Evolutionary conservation across 2,888 invertebrate species (phyloP), one percentile per base, ranked within the genome.

Genomic region (Scaptomyza cyrtandrae): DNA sequence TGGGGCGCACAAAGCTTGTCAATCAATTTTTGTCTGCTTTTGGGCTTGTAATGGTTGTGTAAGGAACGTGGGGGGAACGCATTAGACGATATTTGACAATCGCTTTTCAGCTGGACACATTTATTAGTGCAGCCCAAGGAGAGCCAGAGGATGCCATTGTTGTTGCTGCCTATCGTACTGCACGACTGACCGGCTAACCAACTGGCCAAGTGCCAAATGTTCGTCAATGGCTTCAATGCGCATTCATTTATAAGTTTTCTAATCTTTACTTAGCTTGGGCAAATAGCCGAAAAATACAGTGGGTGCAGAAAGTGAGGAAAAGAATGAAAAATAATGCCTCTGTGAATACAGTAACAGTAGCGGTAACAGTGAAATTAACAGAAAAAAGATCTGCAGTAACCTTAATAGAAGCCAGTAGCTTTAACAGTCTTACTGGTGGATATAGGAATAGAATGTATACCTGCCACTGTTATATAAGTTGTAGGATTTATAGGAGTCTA

Each of bases 121-220:
- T 83, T 88, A 86, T 88, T 83, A 83, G 77, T 88, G 86, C 83
- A 83, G 63, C 65, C 59, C 83, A 83, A 83, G 83, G 83, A 56
- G 86, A 68, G 4, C 33, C 29, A 14, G 31, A 31, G 50, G 27
- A 59, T n/a, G 37, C 68, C 44, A 63, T 85, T 72, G 65, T 73
- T 58, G 59, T 41, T 55, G 50, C 64, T 72, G 65, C 71, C 68
- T 52, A 79, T 46, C 14, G 29, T 11, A 31, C 14, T 60, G 56
- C 13, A 41, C 66, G 39, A 41, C 61, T 75, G 71, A 55, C 65
- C 78, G 29, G 29, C 53, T 55, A 53, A 3, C 63, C 58, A 63
- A 56, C 55, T 48, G 65, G 33, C 35, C 49, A 64, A 14, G 41
- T 65, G 56, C 64, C 43, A 55, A 64, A 64, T 56, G 73, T 75